Evolutionary conservation across 2,797 vertebrate species (phyloP).

Genomic region (Lindbergichthys nudifrons): DNA sequence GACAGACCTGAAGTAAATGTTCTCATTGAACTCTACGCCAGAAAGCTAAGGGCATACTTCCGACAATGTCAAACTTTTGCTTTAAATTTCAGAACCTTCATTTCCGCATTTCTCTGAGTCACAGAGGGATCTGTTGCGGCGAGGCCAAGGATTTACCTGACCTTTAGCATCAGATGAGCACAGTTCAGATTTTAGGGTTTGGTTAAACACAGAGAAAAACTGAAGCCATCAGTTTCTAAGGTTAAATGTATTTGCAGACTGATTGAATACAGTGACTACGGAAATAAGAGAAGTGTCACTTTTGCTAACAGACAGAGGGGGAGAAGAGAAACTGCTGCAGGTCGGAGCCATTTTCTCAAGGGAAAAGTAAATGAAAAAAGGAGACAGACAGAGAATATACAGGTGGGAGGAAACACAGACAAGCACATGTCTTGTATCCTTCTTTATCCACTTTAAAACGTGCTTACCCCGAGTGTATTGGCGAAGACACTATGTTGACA

Average conservation of each 20-base stretch:
- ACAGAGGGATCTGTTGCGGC: not conserved
- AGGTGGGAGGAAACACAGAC: conserved; percentile 8
- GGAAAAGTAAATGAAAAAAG: conserved; percentile 23
- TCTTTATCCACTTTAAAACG: conserved; percentile 4
- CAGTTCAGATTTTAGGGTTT: not conserved
- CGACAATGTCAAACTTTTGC: conserved; percentile 6
- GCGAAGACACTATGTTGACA: conserved; percentile 96
- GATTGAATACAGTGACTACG: not conserved
- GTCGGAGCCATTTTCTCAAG: conserved; percentile 5
- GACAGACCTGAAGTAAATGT: not conserved
- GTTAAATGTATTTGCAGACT: not conserved
- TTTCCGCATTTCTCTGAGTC: not conserved
- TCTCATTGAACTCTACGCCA: not conserved
- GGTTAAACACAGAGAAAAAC: not conserved
- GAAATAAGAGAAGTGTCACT: conserved; percentile 22
- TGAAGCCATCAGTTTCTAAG: not conserved
- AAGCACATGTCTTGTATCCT: not conserved
- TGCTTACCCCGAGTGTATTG: conserved; percentile 96
- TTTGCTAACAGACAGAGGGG: conserved; percentile 26
- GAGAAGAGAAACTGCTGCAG: conserved; percentile 19
- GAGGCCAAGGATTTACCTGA: not conserved
- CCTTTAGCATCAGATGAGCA: not conserved
- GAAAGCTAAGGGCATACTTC: not conserved
- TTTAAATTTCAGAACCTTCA: conserved; percentile 26
- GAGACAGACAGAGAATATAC: conserved; percentile 7